Conservation (phyloP, 1,140 invertebrate species). For the Protaetia brevitarsis region DNA sequence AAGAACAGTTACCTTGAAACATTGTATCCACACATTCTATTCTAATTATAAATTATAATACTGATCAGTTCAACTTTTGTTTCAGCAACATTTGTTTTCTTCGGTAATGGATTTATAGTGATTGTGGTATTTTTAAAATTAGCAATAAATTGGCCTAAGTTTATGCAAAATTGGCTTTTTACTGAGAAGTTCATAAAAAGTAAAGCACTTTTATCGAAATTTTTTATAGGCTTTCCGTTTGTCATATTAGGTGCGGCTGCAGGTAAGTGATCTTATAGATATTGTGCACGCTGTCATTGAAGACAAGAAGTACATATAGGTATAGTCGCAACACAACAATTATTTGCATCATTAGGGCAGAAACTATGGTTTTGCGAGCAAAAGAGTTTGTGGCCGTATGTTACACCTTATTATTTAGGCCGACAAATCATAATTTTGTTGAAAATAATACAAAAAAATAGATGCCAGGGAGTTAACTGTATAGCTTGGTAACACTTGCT, state of each 20-base stretch:
- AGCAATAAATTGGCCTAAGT: not conserved
- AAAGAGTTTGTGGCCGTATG: too few relatives aligned
- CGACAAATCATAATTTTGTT: too few relatives aligned
- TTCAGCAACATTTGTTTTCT: conserved; percentile 12
- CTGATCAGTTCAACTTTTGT: not conserved
- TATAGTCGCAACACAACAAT: too few relatives aligned
- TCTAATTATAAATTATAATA: not conserved
- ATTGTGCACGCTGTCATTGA: too few relatives aligned
- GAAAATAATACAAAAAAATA: too few relatives aligned
- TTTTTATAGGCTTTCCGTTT: not conserved
- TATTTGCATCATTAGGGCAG: too few relatives aligned
- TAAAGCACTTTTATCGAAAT: not conserved
- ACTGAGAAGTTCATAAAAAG: conserved; percentile 2
- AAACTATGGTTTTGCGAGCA: too few relatives aligned
- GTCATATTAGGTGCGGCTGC: conserved; percentile 6
- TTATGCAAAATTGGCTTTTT: conserved; percentile 1
- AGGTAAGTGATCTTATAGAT: too few relatives aligned
- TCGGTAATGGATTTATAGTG: conserved; percentile 12
- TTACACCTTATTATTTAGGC: too few relatives aligned
- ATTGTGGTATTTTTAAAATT: conserved; percentile 1
- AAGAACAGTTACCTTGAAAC: not conserved
- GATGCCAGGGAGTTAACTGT: too few relatives aligned
- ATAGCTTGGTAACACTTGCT: too few relatives aligned
- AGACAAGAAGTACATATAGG: too few relatives aligned
- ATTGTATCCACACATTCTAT: not conserved